A percentile compares a stretch with the other conserved stretches of the same genome.
phyloP scores from a whole-genome alignment of 2,797 vertebrate species.

The Danionella dracula region DNA sequence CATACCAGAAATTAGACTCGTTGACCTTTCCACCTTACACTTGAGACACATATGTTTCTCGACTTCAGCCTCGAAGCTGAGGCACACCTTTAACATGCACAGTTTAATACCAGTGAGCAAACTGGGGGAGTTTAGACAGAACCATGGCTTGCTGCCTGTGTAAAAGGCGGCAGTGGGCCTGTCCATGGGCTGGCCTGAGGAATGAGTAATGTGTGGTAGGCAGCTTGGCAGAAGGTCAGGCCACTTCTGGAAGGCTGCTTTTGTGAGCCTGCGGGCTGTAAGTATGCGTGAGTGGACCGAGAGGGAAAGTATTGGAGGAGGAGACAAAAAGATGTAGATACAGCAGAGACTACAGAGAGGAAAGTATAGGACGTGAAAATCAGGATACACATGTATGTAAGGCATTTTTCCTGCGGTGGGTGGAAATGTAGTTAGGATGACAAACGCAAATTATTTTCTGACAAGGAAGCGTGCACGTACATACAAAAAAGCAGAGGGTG shows the following conservation, averaged over 20 bases:
- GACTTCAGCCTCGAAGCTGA: constrained; percentile 12
- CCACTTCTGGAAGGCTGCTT: constrained; percentile 51
- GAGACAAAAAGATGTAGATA: not conserved
- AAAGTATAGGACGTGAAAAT: constrained; percentile 19
- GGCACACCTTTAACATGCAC: constrained; percentile 3
- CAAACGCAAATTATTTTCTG: constrained; percentile 55
- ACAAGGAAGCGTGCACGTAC: constrained; percentile 61
- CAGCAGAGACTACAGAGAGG: constrained; percentile 27
- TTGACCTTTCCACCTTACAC: constrained; percentile 42
- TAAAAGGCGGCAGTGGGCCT: constrained; percentile 40
- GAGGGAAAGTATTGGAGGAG: constrained; percentile 4
- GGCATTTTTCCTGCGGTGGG: constrained; percentile 60
- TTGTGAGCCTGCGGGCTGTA: constrained; percentile 61
- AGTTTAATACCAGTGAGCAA: constrained; percentile 24
- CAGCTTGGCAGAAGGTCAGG: constrained; percentile 58
- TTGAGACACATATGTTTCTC: constrained; percentile 44
- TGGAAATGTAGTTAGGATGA: constrained; percentile 61
- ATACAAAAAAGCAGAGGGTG: constrained; percentile 45
- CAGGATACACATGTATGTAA: constrained; percentile 62
- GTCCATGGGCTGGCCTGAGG: constrained; percentile 15
- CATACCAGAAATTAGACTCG: constrained; percentile 37
- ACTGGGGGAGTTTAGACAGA: constrained; percentile 20
- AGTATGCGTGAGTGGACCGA: constrained; percentile 40
- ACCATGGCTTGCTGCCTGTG: constrained; percentile 26
- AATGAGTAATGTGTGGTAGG: constrained; percentile 56